phyloP scores from a whole-genome alignment of 2,888 invertebrate species.

The Lasioglossum oenotherae region DNA sequence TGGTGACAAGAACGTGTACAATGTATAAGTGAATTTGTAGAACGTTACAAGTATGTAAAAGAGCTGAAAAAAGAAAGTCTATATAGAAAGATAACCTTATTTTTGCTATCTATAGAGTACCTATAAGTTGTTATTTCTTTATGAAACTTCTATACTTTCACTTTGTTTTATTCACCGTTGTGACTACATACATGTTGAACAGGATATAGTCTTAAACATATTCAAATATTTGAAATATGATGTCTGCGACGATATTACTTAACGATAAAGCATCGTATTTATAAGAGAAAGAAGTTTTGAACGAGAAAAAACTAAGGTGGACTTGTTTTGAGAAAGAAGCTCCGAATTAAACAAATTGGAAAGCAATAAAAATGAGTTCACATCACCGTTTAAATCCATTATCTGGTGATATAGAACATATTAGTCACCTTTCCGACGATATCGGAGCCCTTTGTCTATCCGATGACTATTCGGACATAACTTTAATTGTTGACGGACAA shows the following conservation, averaged over 20 bases:
- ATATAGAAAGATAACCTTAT: slow-evolving; percentile 27
- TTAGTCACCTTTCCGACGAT: slow-evolving; percentile 92
- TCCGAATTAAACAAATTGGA: not conserved
- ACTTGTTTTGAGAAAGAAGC: not conserved
- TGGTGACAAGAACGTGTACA: not conserved
- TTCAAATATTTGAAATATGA: slow-evolving; percentile 9
- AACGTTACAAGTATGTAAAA: slow-evolving; percentile 11
- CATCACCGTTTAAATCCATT: slow-evolving; percentile 78
- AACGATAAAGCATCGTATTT: slow-evolving; percentile 17
- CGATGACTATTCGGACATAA: slow-evolving; percentile 96
- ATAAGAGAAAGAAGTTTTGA: slow-evolving; percentile 8
- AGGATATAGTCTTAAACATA: not conserved
- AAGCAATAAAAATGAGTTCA: slow-evolving; percentile 78
- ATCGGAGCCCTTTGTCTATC: slow-evolving; percentile 94
- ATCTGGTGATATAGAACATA: slow-evolving; percentile 88
- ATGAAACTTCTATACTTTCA: not conserved
- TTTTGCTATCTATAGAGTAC: not conserved
- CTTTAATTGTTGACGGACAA: slow-evolving; percentile 92
- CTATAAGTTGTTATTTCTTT: not conserved
- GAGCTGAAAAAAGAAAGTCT: slow-evolving; percentile 4
- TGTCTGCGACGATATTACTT: slow-evolving; percentile 9
- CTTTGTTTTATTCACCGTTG: not conserved
- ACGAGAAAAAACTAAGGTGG: not conserved
- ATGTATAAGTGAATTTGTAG: slow-evolving; percentile 12
- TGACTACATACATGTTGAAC: not conserved